Base-by-base conservation (phyloP, 1,140 invertebrate species). In the Drosophila melanica region DNA sequence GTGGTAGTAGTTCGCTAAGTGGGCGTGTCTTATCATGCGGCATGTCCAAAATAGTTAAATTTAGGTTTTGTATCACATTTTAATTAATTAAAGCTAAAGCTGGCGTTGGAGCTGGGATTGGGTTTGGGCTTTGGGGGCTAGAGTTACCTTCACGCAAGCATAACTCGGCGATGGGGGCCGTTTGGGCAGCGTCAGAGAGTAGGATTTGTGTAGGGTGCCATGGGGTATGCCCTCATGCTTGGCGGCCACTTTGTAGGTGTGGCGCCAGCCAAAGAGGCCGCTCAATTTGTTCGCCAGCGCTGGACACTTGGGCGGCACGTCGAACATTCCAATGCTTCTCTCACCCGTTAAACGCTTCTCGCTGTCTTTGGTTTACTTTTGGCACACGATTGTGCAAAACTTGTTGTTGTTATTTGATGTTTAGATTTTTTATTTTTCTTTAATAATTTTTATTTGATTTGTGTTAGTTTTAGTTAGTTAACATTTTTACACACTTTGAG, bases 241-340 rank as follows among this genome's bases (percentile, higher is more conserved):
- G 80, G 95, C 95, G 80, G 95, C 94, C 66, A 96, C 95, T 53
- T 95, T 94, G 90, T 96, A 96, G 37, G 95, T 96, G 84, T 96
- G 95, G 69, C 95, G 93, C 95, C 95, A 96, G 41, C 95, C 94
- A 75, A 96, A 96, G 45, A 96, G 91, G 55, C 95, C 93, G 76
- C 95, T 94, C 66, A 96, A 77, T 91, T 96, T 96, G 81, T 95
- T 95, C 8, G 95, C 95, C 69, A 96, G 93, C 71, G 94, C 94
- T 47, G 93, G 92, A 85, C 94, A 94, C 76, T 93, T 93, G 90
- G 84, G 92, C 91, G 80, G 92, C 62, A 91, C 77, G 66, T 91
- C 90, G 51, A 92, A 91, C 91, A 92, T 92, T 55, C 55, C 60
- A 37, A 44, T 57, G 11, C 42, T 16, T 37, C 39, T 35, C 37